Evolutionary conservation across 1,140 invertebrate species (phyloP).

Genomic region (Cephus cinctus): DNA sequence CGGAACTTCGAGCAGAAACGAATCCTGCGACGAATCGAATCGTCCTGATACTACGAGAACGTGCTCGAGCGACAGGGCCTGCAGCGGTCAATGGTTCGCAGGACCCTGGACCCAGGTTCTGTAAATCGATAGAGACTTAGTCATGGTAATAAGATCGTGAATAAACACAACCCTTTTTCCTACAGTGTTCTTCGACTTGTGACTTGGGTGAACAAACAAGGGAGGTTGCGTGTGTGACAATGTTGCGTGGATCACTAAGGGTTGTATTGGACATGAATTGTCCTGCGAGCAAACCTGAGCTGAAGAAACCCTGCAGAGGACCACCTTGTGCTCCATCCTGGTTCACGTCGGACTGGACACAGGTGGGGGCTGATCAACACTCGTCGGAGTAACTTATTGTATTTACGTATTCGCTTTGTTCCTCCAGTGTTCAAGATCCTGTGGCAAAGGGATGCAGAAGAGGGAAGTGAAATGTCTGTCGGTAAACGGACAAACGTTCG

Average conservation of each 20-base stretch:
- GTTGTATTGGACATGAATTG: slow-evolving; percentile 54
- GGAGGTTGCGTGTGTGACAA: slow-evolving; percentile 62
- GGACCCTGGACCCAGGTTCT: slow-evolving; percentile 69
- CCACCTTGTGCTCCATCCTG: slow-evolving; percentile 61
- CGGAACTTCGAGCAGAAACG: slow-evolving; percentile 29
- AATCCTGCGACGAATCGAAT: slow-evolving; percentile 51
- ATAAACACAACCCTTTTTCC: slow-evolving; percentile 29
- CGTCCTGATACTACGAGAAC: slow-evolving; percentile 61
- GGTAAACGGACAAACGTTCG: slow-evolving; percentile 46
- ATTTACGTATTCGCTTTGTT: background rate
- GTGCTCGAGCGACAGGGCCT: slow-evolving; percentile 63
- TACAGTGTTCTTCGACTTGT: slow-evolving; percentile 65
- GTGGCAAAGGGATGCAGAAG: slow-evolving; percentile 63
- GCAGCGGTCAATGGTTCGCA: slow-evolving; percentile 68
- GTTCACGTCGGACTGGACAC: slow-evolving; percentile 65
- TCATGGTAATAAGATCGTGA: slow-evolving; percentile 49
- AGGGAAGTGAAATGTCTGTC: slow-evolving; percentile 63
- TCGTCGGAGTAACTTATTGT: background rate
- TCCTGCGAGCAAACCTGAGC: slow-evolving; percentile 46
- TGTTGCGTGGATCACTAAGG: slow-evolving; percentile 39
- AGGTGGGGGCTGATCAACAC: slow-evolving; percentile 48
- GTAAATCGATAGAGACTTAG: slow-evolving; percentile 52
- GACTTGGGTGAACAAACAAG: slow-evolving; percentile 63
- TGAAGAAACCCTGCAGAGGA: slow-evolving; percentile 49
- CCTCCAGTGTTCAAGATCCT: slow-evolving; percentile 57